Base-by-base conservation (phyloP, 2,113 vertebrate genomes). In the Australoheros scitulus region DNA sequence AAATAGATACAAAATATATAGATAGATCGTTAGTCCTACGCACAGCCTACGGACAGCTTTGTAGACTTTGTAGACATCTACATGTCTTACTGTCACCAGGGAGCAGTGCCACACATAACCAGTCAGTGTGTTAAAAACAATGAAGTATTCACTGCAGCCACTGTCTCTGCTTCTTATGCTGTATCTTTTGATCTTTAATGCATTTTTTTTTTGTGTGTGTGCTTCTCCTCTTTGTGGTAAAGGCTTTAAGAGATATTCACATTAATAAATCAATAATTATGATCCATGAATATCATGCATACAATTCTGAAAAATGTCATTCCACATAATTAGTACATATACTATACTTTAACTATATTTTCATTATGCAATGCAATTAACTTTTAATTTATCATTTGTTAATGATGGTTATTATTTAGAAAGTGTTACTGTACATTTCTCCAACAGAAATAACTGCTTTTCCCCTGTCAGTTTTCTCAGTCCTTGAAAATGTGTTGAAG, bases 401-500 rank as follows among this genome's bases (percentile, higher is more conserved):
- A 70, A 68, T 68, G 22, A 32, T 32, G 43, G 24, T 32, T 72
- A 50, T 70, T 50, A 50, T 47, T 22, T 1, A 7, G 20, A 52
- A 81, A 82, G 24, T 26, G 55, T 20, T 56, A 72, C 85, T 79
- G 56, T 29, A 59, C n/a, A n/a, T 11, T 7, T 3, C 58, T 18
- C 14, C n/a, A 29, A 74, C 9, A 61, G 63, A 60, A 58, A 81
- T 61, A 10, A 29, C 15, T 34, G 32, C 10, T 17, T 72, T 79
- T 64, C 13, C 17, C 13, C 20, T 1, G 1, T 20, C 15, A 61
- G n/a, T 77, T 85, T 57, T 32, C 57, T 60, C 43, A 82, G 77
- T 84, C 88, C 70, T 90, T 90, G 85, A 90, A 83, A 79, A 79
- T 85, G 75, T 85, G 84, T 65, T 91, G 82, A 84, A 90, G 81